A percentile compares a stretch with the other conserved stretches of the same genome.
Conservation (phyloP, 2,888 invertebrate genomes). For the Mythimna vitellina region DNA sequence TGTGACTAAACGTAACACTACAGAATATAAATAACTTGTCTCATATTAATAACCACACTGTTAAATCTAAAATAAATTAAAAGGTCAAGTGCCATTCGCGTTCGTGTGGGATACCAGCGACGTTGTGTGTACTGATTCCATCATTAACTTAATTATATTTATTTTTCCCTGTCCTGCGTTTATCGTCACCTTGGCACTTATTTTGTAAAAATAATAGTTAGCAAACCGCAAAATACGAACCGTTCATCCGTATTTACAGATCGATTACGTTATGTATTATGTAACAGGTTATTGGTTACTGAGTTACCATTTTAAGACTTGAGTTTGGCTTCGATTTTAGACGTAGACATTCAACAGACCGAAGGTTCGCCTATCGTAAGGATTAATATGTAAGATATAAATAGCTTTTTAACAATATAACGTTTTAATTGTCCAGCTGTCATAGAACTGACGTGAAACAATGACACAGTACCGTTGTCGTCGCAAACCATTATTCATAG, state of each 20-base stretch:
- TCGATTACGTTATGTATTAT: conserved; percentile 30
- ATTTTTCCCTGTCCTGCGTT: conserved; percentile 59
- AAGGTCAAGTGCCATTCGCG: conserved; percentile 53
- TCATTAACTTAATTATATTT: conserved; percentile 19
- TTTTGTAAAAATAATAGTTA: conserved; percentile 49
- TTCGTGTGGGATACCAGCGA: neutral
- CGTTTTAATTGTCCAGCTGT: conserved; percentile 42
- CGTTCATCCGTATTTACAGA: conserved; percentile 38
- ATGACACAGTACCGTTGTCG: conserved; percentile 18
- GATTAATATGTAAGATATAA: neutral
- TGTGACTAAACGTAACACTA: conserved; percentile 51
- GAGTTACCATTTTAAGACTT: conserved; percentile 10
- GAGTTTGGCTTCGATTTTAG: neutral
- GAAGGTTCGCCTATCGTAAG: neutral
- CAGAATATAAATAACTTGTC: conserved; percentile 54
- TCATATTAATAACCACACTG: conserved; percentile 49
- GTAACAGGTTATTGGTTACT: conserved; percentile 24
- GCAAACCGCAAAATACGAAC: conserved; percentile 42
- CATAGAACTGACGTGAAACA: conserved; percentile 4
- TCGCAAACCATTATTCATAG: conserved; percentile 41
- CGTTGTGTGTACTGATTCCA: conserved; percentile 7
- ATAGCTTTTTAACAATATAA: neutral
- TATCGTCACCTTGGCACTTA: conserved; percentile 37
- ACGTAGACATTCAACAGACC: neutral
- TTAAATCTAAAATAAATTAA: conserved; percentile 45